Evolutionary conservation across 2,888 invertebrate species (phyloP), one percentile per base, ranked within the genome.

Genomic region (Macrophya annulata): DNA sequence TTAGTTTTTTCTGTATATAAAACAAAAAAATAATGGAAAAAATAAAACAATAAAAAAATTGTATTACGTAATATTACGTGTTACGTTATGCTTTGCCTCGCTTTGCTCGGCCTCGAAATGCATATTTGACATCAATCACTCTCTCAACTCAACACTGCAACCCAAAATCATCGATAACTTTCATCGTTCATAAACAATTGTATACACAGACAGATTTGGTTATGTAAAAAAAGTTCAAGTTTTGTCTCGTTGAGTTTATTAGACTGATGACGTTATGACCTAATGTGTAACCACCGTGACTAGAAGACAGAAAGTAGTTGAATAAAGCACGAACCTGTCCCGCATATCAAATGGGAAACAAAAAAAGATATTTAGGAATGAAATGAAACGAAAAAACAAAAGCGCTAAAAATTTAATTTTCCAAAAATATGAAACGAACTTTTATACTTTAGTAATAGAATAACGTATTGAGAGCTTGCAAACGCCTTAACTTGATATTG

Each of bases 51-150:
- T 6, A 40, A 40, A 76, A 45, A 25, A 25, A 43, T 37, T 12
- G 5, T 45, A 15, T 48, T 48, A 48, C 79, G 37, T 51, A 31
- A n/a, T 79, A 31, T 37, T 25, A n/a, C 82, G 65, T 31, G 65
- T 82, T 77, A 40, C 37, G 55, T 62, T 65, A 21, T 45, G 82
- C 25, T 65, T 65, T 21, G 59, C 59, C 5, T 15, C 37, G 31
- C 31, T 4, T 68, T 74, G 12, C 77, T 12, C 65, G 82, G 59
- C 82, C 82, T 82, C 82, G n/a, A 82, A 45, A 65, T n/a, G n/a
- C 82, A 21, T 65, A 82, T 62, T 82, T 82, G 43, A 82, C 82
- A 43, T 45, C 82, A 65, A 82, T 79, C 79, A 79, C 48, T 48
- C 79, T 79, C 79, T 59, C 79, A 40, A 79, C 40, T 79, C 25